Base-by-base conservation (phyloP, 2,888 invertebrate genomes). In the Xestia xanthographa region DNA sequence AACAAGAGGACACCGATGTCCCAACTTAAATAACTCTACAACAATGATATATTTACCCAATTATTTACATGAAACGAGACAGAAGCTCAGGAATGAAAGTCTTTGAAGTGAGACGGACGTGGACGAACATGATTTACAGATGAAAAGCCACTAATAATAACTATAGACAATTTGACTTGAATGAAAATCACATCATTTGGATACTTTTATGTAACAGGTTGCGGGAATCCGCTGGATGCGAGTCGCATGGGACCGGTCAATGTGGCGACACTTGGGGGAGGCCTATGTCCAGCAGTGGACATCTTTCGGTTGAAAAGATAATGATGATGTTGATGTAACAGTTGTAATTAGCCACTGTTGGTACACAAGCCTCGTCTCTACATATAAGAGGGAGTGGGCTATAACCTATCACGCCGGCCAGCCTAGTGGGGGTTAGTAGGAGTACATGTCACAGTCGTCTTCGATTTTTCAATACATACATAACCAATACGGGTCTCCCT, bases 41-140 rank as follows among this genome's bases (percentile, higher is more conserved):
- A 84, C 75, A 84, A 85, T 75, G 85, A 82, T 84, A 75, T 29
- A 82, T 84, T 53, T 26, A 69, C 66, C 66, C 79, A 86, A 79
- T 83, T 79, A 84, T 76, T 86, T 75, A 85, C 43, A 79, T 66
- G 56, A 77, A 76, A 76, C 71, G 66, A 66, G 81, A 77, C 70
- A 77, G 68, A 66, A 73, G 63, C 50, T 65, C 34, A 50, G 22
- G 62, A 77, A 82, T 60, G 72, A 60, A 66, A 66, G 62, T 84
- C 86, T 84, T 86, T 86, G 84, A 84, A 70, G 83, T 86, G 26
- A 56, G 81, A 84, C 62, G 56, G 73, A 80, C 62, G 29, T 9
- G 41, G 45, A 68, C 11, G 12, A 41, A 38, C 26, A 67, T 66
- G 56, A 72, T 75, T 79, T 84, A 84, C 48, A 62, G 65, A 43